phyloP scores from a whole-genome alignment of 1,140 invertebrate genomes.

The Octopus sinensis region DNA sequence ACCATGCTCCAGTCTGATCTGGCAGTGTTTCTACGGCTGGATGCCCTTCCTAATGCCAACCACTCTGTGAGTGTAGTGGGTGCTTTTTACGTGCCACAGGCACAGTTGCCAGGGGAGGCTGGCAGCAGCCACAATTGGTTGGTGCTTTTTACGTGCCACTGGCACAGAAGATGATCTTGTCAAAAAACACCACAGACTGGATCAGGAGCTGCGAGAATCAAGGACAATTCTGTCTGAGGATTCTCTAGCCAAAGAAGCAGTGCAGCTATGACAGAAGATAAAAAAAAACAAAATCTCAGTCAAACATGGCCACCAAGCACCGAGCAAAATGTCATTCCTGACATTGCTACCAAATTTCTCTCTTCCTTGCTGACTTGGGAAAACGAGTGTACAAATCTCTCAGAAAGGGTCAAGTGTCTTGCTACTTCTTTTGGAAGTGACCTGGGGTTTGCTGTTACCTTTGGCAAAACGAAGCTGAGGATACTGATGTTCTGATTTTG shows the following conservation, averaged over 20 bases:
- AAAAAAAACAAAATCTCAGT: neutral
- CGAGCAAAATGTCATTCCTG: slow-evolving; percentile 3
- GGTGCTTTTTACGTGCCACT: no score
- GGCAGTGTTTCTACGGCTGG: no score
- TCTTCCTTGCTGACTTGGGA: neutral
- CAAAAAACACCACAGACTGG: neutral
- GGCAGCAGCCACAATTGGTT: no score
- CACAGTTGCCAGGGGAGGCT: no score
- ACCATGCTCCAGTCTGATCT: no score
- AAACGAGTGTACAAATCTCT: neutral
- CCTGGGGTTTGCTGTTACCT: neutral
- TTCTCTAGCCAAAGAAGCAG: slow-evolving; percentile 8
- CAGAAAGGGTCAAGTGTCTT: neutral
- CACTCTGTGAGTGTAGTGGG: no score
- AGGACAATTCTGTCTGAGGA: neutral
- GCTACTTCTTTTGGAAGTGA: neutral
- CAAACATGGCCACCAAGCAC: neutral
- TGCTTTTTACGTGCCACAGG: no score
- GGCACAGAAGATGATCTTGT: neutral
- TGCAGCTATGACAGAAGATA: slow-evolving; percentile 17
- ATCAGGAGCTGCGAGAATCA: neutral
- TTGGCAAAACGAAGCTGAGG: neutral
- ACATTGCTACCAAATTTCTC: neutral
- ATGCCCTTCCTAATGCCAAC: no score
- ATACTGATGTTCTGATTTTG: neutral